Percentiles rank a stretch among this genome's conserved stretches.
Evolutionary conservation across 1,140 invertebrate genomes (phyloP).

Genomic region (Cardiocondyla obscurior): DNA sequence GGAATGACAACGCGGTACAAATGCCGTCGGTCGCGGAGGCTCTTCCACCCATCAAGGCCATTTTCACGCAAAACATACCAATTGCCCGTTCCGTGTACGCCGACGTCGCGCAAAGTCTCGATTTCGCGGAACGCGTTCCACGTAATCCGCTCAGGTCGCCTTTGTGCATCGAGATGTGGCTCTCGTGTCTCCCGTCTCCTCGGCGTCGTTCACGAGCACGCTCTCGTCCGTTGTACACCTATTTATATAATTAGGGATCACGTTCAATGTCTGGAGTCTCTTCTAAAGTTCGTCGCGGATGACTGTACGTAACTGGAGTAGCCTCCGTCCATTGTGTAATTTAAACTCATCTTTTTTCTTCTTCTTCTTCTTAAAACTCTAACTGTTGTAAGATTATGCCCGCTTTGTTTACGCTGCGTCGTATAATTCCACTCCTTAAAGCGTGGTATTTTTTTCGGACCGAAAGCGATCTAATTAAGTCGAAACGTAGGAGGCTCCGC

Average conservation of each 20-base stretch:
- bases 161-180: not conserved
- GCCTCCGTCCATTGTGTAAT: not conserved
- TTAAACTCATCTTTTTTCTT: not conserved
- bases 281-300: not conserved
- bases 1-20: constrained; percentile 32
- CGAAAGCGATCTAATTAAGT: not conserved
- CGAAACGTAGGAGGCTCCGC: too few species aligned
- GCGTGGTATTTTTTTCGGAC: not conserved
- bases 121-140: constrained; percentile 41
- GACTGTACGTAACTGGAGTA: not conserved
- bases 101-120: not conserved
- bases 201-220: not conserved
- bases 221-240: not conserved
- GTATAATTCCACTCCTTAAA: not conserved
- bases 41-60: not conserved
- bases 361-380: not conserved
- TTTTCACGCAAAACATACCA: not conserved
- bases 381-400: not conserved
- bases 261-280: not conserved
- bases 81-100: not conserved
- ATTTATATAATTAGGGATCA: not conserved
- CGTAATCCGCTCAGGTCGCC: not conserved
- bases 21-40: not conserved
- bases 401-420: not conserved
- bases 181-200: not conserved